Evolutionary conservation across 2,888 invertebrate species (phyloP), one percentile per base, ranked within the genome.

Genomic region (Drosophila paramelanica): DNA sequence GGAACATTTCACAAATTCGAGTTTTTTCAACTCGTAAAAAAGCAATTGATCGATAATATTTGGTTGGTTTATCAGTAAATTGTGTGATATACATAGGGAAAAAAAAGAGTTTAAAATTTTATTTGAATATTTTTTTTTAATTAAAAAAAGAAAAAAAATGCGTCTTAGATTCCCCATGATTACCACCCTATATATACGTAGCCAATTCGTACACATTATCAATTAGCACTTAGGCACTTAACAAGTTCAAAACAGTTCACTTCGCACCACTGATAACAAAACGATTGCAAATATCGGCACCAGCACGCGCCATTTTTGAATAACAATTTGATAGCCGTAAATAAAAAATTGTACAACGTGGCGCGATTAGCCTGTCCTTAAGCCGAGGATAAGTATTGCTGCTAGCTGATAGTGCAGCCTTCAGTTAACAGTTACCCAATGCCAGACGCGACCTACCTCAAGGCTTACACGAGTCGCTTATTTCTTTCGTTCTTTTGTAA

Each of bases 191-290:
- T 43, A 57, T 50, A 49, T 69, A 62, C 45, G 33, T 50, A 6
- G 11, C 10, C 31, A 20, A n/a, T 13, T 49, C 13, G 14, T 20
- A 57, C 41, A 73, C 75, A 82, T 83, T 88, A 86, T 87, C 76
- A 84, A 83, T 84, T 88, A 83, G 62, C 71, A 71, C 56, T 64
- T n/a, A 41, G 58, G n/a, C 75, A 46, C 57, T 61, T 70, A 56
- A 56, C 55, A 70, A 64, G 84, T 81, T 88, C 84, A 84, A 52
- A 72, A 67, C 52, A 77, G 87, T 83, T 86, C 81, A 86, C 50
- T 66, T 53, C 70, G 59, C 67, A 43, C 50, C 46, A 13, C 49
- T 67, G 70, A 69, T 78, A 83, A 71, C 64, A 60, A 43, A 50
- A n/a, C 33, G 27, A 38, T 5, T 38, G 39, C 33, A 45, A 58